Conservation (phyloP, 2,888 invertebrate genomes). For the Leptopilina drosophilae region DNA sequence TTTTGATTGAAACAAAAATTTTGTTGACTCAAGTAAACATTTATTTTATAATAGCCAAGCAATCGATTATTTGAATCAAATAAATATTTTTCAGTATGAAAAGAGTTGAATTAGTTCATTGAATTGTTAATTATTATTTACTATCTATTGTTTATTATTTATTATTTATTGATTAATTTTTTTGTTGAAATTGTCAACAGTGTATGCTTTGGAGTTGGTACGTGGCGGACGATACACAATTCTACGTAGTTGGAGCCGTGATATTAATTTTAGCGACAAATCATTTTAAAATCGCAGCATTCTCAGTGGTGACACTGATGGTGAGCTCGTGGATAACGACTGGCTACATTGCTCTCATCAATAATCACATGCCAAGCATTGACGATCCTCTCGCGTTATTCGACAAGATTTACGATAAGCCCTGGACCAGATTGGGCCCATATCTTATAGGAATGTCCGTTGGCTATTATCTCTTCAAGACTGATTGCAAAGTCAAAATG, state of each 20-base stretch:
- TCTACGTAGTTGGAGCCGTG: conserved; percentile 89
- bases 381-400: conserved; percentile 91
- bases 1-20: too few species aligned
- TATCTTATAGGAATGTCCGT: conserved; percentile 91
- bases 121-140: too few species aligned
- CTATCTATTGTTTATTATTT: too few species aligned
- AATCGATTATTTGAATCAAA: too few species aligned
- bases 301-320: conserved; percentile 82
- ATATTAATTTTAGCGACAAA: conserved; percentile 89
- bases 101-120: too few species aligned
- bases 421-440: conserved; percentile 91
- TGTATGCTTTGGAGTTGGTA: conserved; percentile 97
- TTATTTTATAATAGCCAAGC: too few species aligned
- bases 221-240: conserved; percentile 91
- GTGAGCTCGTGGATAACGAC: conserved; percentile 89
- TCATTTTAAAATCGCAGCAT: conserved; percentile 87
- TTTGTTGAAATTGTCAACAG: conserved; percentile 75
- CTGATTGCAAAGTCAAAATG: conserved; percentile 87
- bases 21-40: too few species aligned
- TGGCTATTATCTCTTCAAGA: conserved; percentile 90
- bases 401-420: conserved; percentile 93
- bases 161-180: too few species aligned
- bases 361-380: conserved; percentile 87
- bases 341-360: conserved; percentile 87
- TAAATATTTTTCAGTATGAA: too few species aligned